Percentiles rank a stretch among this genome's conserved stretches.
Evolutionary conservation across 2,113 vertebrate genomes (phyloP).

Genomic region (Nansenia antarctica): DNA sequence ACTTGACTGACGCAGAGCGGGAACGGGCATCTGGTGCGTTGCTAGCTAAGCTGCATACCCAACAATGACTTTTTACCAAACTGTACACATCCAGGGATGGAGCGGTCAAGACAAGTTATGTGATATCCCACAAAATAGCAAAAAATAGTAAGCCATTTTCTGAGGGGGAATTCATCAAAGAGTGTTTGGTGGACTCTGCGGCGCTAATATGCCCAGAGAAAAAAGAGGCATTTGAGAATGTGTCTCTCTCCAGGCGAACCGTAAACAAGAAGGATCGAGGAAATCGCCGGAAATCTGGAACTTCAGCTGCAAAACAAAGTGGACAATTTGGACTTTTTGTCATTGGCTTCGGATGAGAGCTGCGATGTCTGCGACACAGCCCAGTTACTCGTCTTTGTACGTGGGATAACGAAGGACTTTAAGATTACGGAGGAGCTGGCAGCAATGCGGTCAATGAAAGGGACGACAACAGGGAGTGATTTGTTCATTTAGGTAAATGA

Average conservation of each 20-base stretch:
- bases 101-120: too few relatives aligned
- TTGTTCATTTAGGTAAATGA: conserved; percentile 15
- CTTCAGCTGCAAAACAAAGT: conserved; percentile 20
- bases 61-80: too few relatives aligned
- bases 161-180: too few relatives aligned
- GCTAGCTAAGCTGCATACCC: too few relatives aligned
- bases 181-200: too few relatives aligned
- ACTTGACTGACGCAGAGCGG: too few relatives aligned
- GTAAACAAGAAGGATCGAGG: conserved; percentile 7
- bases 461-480: conserved; percentile 13
- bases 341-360: conserved; percentile 11
- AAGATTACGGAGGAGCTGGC: conserved; percentile 27
- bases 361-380: conserved; percentile 10
- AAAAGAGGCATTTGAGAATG: conserved; percentile 23
- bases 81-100: too few relatives aligned
- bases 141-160: too few relatives aligned
- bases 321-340: conserved; percentile 13
- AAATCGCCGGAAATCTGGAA: conserved; percentile 18
- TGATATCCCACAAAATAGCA: too few relatives aligned
- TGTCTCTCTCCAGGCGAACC: conserved; percentile 11
- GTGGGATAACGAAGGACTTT: conserved; percentile 17
- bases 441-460: conserved; percentile 21
- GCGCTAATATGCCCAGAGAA: too few relatives aligned
- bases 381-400: conserved; percentile 14
- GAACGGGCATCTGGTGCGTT: too few relatives aligned